Evolutionary conservation across 2,797 vertebrate species (phyloP), one percentile per base, ranked within the genome.

Genomic region (Poecilia velifera): DNA sequence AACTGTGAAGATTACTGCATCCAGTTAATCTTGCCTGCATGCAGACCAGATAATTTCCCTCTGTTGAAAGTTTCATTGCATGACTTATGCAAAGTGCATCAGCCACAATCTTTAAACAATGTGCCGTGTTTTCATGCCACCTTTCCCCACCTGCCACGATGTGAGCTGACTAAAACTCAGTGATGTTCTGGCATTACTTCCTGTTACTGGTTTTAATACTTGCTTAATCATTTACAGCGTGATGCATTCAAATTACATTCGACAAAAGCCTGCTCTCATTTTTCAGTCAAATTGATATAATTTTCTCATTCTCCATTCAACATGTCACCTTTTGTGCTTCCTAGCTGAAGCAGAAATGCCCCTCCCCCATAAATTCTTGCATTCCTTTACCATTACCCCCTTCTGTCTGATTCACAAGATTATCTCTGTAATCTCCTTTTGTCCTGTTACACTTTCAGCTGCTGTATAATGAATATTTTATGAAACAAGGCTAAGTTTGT

Each of bases 381-480:
- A 70, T 41, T 70, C 66, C 39, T 70, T n/a, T 12, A n/a, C 25
- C n/a, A n/a, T 12, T 6, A 43, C 13, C 25, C 13, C 13, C 25
- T n/a, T 41, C 39, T 10, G 12, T 70, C 22, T 70, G 66, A 70
- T 70, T 25, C 41, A 3, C 41, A 43, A 28, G 10, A 71, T 43
- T 41, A 68, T 25, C 64, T 68, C 64, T n/a, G 41, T 71, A n/a
- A 45, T 43, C 12, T 71, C 22, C 6, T 45, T 71, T 3, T 43
- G 43, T 70, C 5, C 41, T 45, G 64, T 68, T 41, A 25, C 36
- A 41, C 25, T 25, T 71, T 71, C 25, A 71, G 68, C 25, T 14
- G 68, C 68, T 45, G 25, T 45, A 43, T 28, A 71, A 71, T 71
- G 25, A 71, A 71, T 71, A 45, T 71, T 71, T 71, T 8, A 71